A percentile compares a stretch with the other conserved stretches of the same genome.
phyloP scores from a whole-genome alignment of 2,797 vertebrate species.

The Anguilla anguilla region DNA sequence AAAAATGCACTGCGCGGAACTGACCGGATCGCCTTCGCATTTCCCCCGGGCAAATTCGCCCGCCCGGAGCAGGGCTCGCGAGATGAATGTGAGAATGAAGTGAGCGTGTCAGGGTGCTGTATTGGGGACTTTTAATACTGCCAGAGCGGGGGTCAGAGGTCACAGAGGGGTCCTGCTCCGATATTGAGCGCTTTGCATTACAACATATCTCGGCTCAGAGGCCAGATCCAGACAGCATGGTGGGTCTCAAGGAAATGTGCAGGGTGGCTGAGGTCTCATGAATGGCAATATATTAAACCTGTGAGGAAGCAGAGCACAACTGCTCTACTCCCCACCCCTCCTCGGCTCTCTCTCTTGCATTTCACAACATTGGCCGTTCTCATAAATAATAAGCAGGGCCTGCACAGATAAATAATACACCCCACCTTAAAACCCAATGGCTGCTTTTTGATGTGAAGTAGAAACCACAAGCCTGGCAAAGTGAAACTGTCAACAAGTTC shows the following conservation, averaged over 20 bases:
- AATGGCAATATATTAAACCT: conserved; percentile 19
- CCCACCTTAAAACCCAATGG: not conserved
- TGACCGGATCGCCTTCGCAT: not conserved
- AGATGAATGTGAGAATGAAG: conserved; percentile 50
- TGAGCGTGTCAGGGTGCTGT: conserved; percentile 36
- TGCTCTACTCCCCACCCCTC: not conserved
- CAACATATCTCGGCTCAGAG: conserved; percentile 6
- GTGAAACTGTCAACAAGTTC: not conserved
- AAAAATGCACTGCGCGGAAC: not conserved
- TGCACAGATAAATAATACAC: not conserved
- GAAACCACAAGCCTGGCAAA: not conserved
- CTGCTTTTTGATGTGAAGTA: not conserved
- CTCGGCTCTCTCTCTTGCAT: not conserved
- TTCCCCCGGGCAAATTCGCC: conserved; percentile 46
- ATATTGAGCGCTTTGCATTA: conserved; percentile 27
- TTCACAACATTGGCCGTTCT: not conserved
- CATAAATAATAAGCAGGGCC: conserved; percentile 12
- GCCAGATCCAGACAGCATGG: not conserved
- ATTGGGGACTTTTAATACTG: conserved; percentile 43
- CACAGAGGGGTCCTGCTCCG: conserved; percentile 32
- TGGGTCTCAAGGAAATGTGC: conserved; percentile 8
- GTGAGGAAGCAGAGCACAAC: not conserved
- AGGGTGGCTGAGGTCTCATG: conserved; percentile 11
- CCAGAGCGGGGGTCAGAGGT: conserved; percentile 50
- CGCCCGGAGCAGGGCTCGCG: conserved; percentile 41